Percentiles rank a stretch among this genome's conserved stretches.
phyloP scores from a whole-genome alignment of 2,113 vertebrate species.

The Zosterops pallidus region DNA sequence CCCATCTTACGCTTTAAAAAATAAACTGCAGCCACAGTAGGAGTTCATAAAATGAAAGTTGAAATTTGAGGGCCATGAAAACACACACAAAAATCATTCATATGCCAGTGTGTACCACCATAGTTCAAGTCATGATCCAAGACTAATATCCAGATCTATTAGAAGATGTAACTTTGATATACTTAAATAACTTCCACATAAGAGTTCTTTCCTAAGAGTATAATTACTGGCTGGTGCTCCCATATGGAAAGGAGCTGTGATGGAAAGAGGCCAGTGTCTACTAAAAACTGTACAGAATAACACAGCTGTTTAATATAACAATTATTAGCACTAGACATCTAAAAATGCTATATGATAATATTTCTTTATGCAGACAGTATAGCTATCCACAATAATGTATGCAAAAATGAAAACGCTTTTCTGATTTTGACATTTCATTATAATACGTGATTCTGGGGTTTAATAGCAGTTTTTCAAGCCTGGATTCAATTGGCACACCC shows the following conservation, averaged over 20 bases:
- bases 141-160: neutral
- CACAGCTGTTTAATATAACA: neutral
- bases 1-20: fast-evolving
- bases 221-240: neutral
- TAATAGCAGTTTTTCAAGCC: neutral
- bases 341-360: neutral
- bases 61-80: neutral
- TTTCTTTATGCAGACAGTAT: neutral
- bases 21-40: neutral
- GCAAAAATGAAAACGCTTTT: neutral
- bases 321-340: neutral
- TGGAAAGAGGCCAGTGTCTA: neutral
- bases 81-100: neutral
- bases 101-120: neutral
- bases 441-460: neutral
- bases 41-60: neutral
- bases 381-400: neutral
- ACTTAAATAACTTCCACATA: neutral
- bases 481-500: neutral
- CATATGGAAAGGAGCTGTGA: neutral
- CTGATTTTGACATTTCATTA: neutral
- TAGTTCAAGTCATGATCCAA: neutral
- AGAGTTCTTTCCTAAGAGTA: neutral
- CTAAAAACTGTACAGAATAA: neutral
- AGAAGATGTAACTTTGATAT: neutral